Evolutionary conservation across 2,888 invertebrate genomes (phyloP).

Genomic region (Andrena marginata): DNA sequence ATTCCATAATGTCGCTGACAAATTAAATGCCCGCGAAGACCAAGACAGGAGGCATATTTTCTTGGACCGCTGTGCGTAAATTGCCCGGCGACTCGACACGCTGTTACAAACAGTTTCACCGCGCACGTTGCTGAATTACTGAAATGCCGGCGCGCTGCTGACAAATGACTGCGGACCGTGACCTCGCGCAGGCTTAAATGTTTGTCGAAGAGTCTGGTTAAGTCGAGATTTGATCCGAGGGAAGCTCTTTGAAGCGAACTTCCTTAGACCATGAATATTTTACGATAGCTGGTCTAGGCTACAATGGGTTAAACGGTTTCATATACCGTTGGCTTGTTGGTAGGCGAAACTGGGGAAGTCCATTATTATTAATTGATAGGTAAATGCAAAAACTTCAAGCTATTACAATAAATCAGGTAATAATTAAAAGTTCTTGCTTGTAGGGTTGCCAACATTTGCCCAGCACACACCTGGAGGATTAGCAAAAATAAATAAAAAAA

Average conservation of each 20-base stretch:
- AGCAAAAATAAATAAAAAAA: no score
- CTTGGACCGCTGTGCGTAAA: slow-evolving; percentile 42
- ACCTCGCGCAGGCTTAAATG: not conserved
- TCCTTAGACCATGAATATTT: slow-evolving; percentile 8
- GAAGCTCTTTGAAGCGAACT: not conserved
- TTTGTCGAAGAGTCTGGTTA: not conserved
- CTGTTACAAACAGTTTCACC: slow-evolving; percentile 38
- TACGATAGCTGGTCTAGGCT: not conserved
- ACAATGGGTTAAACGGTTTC: slow-evolving; percentile 12
- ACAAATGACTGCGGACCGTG: slow-evolving; percentile 32
- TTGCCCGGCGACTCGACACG: slow-evolving; percentile 39
- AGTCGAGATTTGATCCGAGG: not conserved
- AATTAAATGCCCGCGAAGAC: slow-evolving; percentile 39
- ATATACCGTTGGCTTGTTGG: slow-evolving; percentile 20
- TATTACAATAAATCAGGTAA: no score
- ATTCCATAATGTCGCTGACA: slow-evolving; percentile 41
- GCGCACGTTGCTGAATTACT: slow-evolving; percentile 38
- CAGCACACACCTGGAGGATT: no score
- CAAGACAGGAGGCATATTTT: slow-evolving; percentile 38
- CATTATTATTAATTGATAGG: no score
- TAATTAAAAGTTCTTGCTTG: no score
- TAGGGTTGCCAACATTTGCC: no score
- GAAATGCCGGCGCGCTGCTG: slow-evolving; percentile 50
- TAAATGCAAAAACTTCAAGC: no score
- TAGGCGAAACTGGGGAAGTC: not conserved